Evolutionary conservation across 2,888 invertebrate species (phyloP), one percentile per base, ranked within the genome.

Genomic region (Drosophila affinis): DNA sequence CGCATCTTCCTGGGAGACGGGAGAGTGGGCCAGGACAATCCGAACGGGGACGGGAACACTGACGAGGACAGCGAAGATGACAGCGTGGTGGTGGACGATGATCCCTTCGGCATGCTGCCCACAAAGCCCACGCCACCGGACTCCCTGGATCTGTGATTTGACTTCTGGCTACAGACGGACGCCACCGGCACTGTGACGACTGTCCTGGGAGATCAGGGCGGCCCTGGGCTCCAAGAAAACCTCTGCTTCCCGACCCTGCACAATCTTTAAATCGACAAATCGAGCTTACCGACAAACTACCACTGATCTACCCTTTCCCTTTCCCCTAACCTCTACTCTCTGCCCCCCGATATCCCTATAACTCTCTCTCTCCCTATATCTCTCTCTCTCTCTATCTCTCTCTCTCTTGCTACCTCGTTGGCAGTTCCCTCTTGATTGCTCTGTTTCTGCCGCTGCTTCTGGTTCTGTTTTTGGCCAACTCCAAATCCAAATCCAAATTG

Each of bases 111-210:
- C 52, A 93, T 94, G n/a, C 81, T 94, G 51, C 94, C 94, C 48
- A 94, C 93, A 75, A 91, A 93, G 78, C 94, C 94, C 52, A 94
- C 94, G 51, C 94, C 94, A 24, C 94, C 94, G 10, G 92, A 92
- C 76, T 92, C 92, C 7, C 78, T 93, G 79, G 93, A 93, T 90
- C 92, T 93, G 88, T 93, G 92, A 92, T 91, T 91, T 88, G 89
- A 90, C 74, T 89, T 91, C 79, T 91, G 90, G 90, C 81, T 88
- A 55, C 63, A 75, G 68, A 69, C 78, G 57, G 85, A 86, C 32
- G 67, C 56, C 27, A 9, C 27, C 18, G 18, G 10, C 39, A 39
- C 39, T n/a, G 39, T 3, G 39, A 39, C n/a, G 39, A 39, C n/a
- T 7, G 12, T 34, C 3, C 14, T 14, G 14, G n/a, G n/a, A 14